A percentile compares a stretch with the other conserved stretches of the same genome.
Conservation (phyloP, 1,140 invertebrate species). For the Drosophila parabipectinata region DNA sequence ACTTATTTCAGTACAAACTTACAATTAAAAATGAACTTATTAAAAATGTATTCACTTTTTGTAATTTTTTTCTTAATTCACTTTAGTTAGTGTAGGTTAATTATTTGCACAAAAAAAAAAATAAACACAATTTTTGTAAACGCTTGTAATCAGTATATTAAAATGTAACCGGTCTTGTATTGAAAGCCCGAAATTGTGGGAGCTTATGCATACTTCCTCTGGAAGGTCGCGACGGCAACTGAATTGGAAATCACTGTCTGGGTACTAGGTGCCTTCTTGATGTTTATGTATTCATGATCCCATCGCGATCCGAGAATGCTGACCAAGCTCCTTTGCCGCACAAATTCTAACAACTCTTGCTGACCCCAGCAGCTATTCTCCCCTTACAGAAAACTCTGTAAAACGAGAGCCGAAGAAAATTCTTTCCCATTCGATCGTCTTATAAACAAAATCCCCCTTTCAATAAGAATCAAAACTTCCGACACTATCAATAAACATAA, state of each 20-base stretch:
- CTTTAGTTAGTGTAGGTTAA: neutral
- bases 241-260: neutral
- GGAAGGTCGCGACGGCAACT: constrained; percentile 24
- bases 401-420: constrained; percentile 8
- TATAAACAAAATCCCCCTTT: neutral
- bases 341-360: constrained; percentile 30
- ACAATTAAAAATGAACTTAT: neutral
- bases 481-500: neutral
- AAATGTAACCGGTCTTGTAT: neutral
- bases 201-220: neutral
- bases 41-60: no score
- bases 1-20: neutral
- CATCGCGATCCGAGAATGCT: constrained; percentile 35
- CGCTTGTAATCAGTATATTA: neutral
- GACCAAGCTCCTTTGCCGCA: constrained; percentile 21
- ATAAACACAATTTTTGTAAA: neutral
- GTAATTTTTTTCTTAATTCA: no score
- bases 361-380: constrained; percentile 21
- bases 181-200: neutral
- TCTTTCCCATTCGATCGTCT: neutral
- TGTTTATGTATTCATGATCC: constrained; percentile 4
- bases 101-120: neutral
- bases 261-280: constrained; percentile 20
- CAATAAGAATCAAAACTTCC: neutral
- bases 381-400: constrained; percentile 27